Evolutionary conservation across 1,140 invertebrate genomes (phyloP).

Genomic region (Coptotermes formosanus): DNA sequence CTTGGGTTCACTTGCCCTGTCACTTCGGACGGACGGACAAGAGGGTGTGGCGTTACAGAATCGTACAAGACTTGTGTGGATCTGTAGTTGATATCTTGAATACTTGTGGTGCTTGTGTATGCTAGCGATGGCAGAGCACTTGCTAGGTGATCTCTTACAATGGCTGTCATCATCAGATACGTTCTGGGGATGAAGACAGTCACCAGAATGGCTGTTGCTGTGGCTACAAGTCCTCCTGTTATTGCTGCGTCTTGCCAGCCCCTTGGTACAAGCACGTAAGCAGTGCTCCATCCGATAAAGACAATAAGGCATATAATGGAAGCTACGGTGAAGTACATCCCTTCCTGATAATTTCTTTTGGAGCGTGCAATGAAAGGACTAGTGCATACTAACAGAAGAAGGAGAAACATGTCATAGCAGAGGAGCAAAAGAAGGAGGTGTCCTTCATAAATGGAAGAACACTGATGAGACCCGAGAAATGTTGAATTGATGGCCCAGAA

Average conservation of each 20-base stretch:
- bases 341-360: constrained; percentile 63
- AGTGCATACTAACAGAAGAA: constrained; percentile 52
- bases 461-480: constrained; percentile 46
- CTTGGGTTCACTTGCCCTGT: constrained; percentile 24
- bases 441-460: constrained; percentile 47
- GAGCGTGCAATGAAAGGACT: constrained; percentile 56
- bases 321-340: constrained; percentile 52
- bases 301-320: constrained; percentile 48
- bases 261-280: constrained; percentile 49
- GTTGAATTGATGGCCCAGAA: constrained; percentile 49
- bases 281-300: constrained; percentile 55
- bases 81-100: constrained; percentile 28
- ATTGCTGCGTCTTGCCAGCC: constrained; percentile 57
- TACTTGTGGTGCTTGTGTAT: constrained; percentile 23
- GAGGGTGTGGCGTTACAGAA: constrained; percentile 13
- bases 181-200: constrained; percentile 60
- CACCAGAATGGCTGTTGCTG: constrained; percentile 54
- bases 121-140: constrained; percentile 50
- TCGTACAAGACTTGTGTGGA: constrained; percentile 29
- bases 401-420: constrained; percentile 55
- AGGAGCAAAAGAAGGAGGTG: constrained; percentile 48
- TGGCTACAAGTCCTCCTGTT: constrained; percentile 56
- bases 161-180: constrained; percentile 57
- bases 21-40: not conserved
- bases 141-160: constrained; percentile 53